These are phyloP conservation scores for Melanotaenia maccullochi DNA, from an alignment of 2,797 vertebrate genomes.

Conservation along the genomic window DNA sequence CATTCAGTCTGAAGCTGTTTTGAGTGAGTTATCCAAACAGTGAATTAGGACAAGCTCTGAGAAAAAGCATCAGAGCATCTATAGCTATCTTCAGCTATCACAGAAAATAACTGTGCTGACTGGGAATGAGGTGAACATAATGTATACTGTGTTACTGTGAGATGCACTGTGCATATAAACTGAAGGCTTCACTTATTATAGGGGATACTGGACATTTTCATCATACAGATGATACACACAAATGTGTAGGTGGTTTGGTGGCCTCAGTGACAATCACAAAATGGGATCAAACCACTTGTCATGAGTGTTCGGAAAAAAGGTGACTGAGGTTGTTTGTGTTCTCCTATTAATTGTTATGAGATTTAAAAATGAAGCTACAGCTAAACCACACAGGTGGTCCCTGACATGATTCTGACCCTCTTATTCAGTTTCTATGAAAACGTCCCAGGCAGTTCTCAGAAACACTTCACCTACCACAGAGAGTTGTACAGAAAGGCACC, in stretches of 20 bases:
- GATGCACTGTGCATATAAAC: neutral
- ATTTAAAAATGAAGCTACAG: slow-evolving; percentile 27
- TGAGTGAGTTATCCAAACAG: too few relatives aligned
- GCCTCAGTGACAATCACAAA: neutral
- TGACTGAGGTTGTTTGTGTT: slow-evolving; percentile 31
- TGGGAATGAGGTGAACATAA: neutral
- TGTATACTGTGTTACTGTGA: neutral
- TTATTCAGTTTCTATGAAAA: slow-evolving; percentile 51
- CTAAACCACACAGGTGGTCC: slow-evolving; percentile 40
- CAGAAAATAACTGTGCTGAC: too few relatives aligned
- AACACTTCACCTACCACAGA: slow-evolving; percentile 37
- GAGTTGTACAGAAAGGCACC: neutral
- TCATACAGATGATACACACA: neutral
- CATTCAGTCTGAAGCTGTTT: too few relatives aligned
- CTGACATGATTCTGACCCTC: neutral
- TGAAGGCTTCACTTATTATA: neutral
- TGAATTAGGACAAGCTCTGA: too few relatives aligned
- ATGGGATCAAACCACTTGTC: slow-evolving; percentile 7
- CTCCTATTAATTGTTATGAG: slow-evolving; percentile 15
- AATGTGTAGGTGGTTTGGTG: neutral
- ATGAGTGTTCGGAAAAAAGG: slow-evolving; percentile 2
- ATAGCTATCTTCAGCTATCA: too few relatives aligned
- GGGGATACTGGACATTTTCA: neutral
- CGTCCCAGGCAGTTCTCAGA: slow-evolving; percentile 48
- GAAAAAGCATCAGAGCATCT: too few relatives aligned